Conservation (phyloP, 2,113 vertebrate genomes). For the Pelecanoides urinatrix region DNA sequence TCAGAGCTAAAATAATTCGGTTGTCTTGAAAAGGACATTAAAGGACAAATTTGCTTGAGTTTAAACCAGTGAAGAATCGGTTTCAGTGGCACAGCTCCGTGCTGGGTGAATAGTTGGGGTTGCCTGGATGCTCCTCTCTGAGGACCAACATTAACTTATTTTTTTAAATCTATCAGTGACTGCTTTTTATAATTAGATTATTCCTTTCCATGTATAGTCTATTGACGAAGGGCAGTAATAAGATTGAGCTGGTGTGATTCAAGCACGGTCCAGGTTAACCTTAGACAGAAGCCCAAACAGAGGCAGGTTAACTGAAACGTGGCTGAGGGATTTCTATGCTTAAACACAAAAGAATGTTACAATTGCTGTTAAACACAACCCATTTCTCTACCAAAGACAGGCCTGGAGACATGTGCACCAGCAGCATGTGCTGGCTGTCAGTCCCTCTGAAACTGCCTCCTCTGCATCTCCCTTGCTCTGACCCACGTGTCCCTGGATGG, state of each 20-base stretch:
- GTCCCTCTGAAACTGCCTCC: not conserved
- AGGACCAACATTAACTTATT: not conserved
- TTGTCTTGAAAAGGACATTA: not conserved
- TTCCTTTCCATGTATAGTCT: slow-evolving; percentile 46
- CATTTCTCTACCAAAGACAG: not conserved
- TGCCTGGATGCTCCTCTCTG: not conserved
- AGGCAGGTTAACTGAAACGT: not conserved
- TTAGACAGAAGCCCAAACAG: not conserved
- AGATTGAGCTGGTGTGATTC: slow-evolving; percentile 30
- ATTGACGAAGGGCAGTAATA: slow-evolving; percentile 20
- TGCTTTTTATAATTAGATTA: slow-evolving; percentile 52
- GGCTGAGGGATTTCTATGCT: not conserved
- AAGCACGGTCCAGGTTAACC: not conserved
- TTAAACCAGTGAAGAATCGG: not conserved
- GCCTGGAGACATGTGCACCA: not conserved
- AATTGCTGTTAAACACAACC: not conserved
- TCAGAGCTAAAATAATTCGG: not conserved
- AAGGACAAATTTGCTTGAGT: not conserved
- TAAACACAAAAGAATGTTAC: not conserved
- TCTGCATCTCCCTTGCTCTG: not conserved
- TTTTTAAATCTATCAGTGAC: not conserved
- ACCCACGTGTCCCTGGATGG: not conserved
- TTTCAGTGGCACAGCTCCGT: not conserved
- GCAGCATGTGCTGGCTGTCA: not conserved
- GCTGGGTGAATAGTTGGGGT: not conserved